Evolutionary conservation across 2,888 invertebrate genomes (phyloP), one percentile per base, ranked within the genome.

Genomic region (Prosopocoilus inquinatus): DNA sequence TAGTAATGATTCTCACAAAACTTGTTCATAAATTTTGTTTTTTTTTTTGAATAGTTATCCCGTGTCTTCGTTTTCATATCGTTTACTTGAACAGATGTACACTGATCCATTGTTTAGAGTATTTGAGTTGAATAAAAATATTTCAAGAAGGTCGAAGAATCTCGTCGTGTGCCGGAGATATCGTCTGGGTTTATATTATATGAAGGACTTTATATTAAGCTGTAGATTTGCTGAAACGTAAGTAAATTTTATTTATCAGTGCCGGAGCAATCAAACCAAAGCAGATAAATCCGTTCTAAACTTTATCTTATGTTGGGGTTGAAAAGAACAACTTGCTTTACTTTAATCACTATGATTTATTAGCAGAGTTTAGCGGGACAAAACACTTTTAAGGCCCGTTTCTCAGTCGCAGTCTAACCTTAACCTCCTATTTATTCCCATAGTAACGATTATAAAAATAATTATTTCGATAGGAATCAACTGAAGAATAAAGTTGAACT

Each of bases 41-140:
- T 16, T 34, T 57, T 60, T 56, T 48, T 74, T 72, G 3, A 7
- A 5, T 7, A 88, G 87, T 69, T 90, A 88, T 78, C 83, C 86
- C n/a, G 92, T 94, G 9, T 90, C 91, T 9, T 88, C 88, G 66
- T 91, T 91, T 75, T 88, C 92, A 0, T 86, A 84, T 67, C 83
- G 88, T 61, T 78, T 93, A 39, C 75, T 94, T 61, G 87, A 88
- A 64, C 86, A 88, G 74, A 90, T 93, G 82, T 82, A 82, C 68
- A 78, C 79, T 8, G 91, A 92, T 76, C 91, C 92, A 0, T 76
- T 92, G 50, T 92, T 92, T 73, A 83, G 87, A 71, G 80, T 92
- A 52, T 81, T 83, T 39, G 88, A 88, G 65, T 76, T 91, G 16
- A 90, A 90, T 78, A 81, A 84, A 15, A 77, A 78, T 47, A 78